Evolutionary conservation across 2,797 vertebrate species (phyloP).

Genomic region (Peromyscus aztecus): DNA sequence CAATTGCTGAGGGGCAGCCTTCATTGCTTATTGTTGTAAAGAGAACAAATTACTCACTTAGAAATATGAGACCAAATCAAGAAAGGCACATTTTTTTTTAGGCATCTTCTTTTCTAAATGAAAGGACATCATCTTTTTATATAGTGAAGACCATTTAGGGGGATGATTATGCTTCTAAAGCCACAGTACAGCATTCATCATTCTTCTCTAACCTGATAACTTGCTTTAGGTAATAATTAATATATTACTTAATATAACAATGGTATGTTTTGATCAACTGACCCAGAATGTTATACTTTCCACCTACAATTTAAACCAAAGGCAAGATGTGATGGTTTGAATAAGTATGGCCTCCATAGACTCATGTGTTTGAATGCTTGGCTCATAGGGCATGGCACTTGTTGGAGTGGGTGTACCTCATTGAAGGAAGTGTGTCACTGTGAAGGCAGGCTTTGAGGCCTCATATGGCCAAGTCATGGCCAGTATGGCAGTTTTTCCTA

Average conservation of each 20-base stretch:
- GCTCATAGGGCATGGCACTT: not conserved
- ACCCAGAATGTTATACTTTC: not conserved
- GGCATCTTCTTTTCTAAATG: slow-evolving; percentile 7
- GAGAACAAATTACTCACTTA: not conserved
- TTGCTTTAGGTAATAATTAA: not conserved
- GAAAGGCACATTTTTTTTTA: not conserved
- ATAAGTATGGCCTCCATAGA: not conserved
- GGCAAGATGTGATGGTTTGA: not conserved
- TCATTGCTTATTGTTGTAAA: not conserved
- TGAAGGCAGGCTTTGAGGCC: not conserved
- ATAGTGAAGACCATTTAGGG: not conserved
- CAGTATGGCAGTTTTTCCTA: not conserved
- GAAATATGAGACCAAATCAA: not conserved
- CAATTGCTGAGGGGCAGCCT: not conserved
- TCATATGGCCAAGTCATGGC: not conserved
- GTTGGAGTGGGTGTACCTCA: not conserved
- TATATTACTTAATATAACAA: not conserved
- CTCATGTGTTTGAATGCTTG: not conserved
- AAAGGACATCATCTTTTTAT: not conserved
- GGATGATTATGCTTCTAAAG: not conserved
- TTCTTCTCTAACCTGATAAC: not conserved
- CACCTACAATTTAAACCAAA: slow-evolving; percentile 40
- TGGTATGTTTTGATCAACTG: not conserved
- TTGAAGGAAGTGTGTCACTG: not conserved
- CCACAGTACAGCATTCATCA: not conserved